Evolutionary conservation across 1,140 invertebrate species (phyloP).

Genomic region (Condylostylus longicornis): DNA sequence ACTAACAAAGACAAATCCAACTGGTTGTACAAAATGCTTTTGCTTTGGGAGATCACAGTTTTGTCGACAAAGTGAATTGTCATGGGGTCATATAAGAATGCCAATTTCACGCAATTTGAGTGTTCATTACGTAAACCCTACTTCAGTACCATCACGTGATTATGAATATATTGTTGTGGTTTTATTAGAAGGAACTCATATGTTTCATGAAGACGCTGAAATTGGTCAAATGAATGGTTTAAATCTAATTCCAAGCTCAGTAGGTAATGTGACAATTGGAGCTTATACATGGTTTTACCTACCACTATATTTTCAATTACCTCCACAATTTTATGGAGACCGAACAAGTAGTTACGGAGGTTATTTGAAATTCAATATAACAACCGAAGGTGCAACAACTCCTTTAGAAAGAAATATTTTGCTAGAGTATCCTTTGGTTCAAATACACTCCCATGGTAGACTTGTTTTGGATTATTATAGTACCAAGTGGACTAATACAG

Average conservation of each 20-base stretch:
- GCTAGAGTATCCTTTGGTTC: slow-evolving; percentile 58
- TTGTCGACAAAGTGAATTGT: slow-evolving; percentile 62
- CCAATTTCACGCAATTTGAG: slow-evolving; percentile 39
- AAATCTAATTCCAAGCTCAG: slow-evolving; percentile 31
- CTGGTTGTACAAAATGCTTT: slow-evolving; percentile 77
- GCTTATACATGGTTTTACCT: slow-evolving; percentile 47
- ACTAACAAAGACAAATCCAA: slow-evolving; percentile 48
- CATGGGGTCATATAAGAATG: slow-evolving; percentile 56
- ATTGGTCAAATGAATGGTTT: slow-evolving; percentile 34
- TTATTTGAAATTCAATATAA: slow-evolving; percentile 61
- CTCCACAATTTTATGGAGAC: slow-evolving; percentile 72
- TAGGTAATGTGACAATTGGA: slow-evolving; percentile 48
- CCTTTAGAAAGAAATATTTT: slow-evolving; percentile 38
- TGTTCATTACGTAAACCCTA: slow-evolving; percentile 32
- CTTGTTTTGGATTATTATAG: slow-evolving; percentile 67
- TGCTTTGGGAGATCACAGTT: slow-evolving; percentile 67
- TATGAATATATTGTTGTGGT: slow-evolving; percentile 30
- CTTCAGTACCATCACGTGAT: slow-evolving; percentile 15
- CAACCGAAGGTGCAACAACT: slow-evolving; percentile 46
- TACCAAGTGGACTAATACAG: slow-evolving; percentile 21
- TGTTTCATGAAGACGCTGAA: slow-evolving; percentile 19
- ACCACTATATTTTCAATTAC: slow-evolving; percentile 77
- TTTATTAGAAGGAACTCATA: slow-evolving; percentile 20
- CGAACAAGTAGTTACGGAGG: slow-evolving; percentile 86
- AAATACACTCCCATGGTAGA: slow-evolving; percentile 63